Evolutionary conservation across 2,888 invertebrate species (phyloP), one percentile per base, ranked within the genome.

Genomic region (Lathronympha strigana): DNA sequence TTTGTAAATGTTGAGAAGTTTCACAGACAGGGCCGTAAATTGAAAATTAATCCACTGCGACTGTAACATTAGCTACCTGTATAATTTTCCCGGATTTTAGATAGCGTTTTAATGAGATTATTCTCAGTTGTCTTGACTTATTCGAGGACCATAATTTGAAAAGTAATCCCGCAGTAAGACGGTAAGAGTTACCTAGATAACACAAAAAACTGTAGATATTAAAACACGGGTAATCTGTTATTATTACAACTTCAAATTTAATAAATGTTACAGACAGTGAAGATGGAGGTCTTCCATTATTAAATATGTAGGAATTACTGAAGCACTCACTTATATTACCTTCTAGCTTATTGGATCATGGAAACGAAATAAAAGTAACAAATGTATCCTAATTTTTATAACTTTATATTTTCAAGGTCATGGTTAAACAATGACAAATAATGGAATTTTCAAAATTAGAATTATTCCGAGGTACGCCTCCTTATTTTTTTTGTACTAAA

Each of bases 251-350:
- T n/a, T n/a, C n/a, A n/a, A n/a, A n/a, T n/a, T n/a, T n/a, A n/a
- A n/a, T n/a, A n/a, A n/a, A n/a, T n/a, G n/a, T n/a, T n/a, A n/a
- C n/a, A n/a, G n/a, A n/a, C n/a, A n/a, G n/a, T n/a, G n/a, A n/a
- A n/a, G n/a, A 9, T 2, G n/a, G 15, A 38, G 4, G n/a, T 2
- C 13, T 4, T 25, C 1, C n/a, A 49, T 71, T 50, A n/a, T 57
- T 51, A 38, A 61, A 57, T 68, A 47, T 55, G 25, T 58, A 67
- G 68, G 70, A 70, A 71, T 67, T 66, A 69, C 66, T 49, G 64
- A 60, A 73, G 74, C 76, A 76, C 78, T 80, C 75, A 69, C 69
- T 63, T 69, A 57, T 75, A 80, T 78, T 80, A 75, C 72, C 75
- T 68, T 60, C 69, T n/a, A 62, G 62, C 53, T 33, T 33, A 33